phyloP scores from a whole-genome alignment of 2,113 vertebrate species.

The Phylloscopus trochiloides region DNA sequence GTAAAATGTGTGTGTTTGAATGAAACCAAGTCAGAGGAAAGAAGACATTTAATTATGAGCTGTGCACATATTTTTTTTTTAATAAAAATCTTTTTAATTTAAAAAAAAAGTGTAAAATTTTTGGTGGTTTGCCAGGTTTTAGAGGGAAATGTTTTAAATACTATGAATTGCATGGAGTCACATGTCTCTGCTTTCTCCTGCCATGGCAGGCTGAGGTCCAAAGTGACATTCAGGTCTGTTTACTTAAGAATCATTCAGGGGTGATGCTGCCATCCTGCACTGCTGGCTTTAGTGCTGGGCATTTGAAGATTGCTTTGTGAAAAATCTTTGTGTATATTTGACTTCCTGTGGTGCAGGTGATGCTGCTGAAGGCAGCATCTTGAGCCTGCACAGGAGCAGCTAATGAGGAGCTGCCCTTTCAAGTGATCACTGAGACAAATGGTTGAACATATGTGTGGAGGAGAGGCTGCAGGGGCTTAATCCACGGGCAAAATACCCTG shows the following conservation, averaged over 20 bases:
- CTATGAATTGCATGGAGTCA: not conserved
- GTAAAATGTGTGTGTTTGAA: not conserved
- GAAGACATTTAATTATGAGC: not conserved
- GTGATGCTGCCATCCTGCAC: not conserved
- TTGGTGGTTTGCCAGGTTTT: not conserved
- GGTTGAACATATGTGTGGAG: not conserved
- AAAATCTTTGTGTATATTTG: fast-evolving
- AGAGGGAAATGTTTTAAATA: not conserved
- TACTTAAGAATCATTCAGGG: not conserved
- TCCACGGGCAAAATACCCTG: not conserved
- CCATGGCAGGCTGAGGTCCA: not conserved
- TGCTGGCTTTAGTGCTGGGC: not conserved
- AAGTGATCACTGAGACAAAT: not conserved
- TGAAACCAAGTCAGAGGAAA: not conserved
- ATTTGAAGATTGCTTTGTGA: not conserved
- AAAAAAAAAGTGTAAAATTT: not conserved
- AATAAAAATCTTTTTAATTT: not conserved
- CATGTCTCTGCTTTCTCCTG: not conserved
- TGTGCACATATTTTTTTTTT: not conserved
- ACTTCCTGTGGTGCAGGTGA: not conserved
- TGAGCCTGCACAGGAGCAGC: not conserved
- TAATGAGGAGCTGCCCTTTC: conserved; percentile 4
- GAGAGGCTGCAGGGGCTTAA: not conserved
- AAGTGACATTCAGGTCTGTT: not conserved
- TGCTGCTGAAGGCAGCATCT: not conserved